A percentile compares a stretch with the other conserved stretches of the same genome.
Evolutionary conservation across 1,140 invertebrate genomes (phyloP).

Genomic region (Periplaneta americana): DNA sequence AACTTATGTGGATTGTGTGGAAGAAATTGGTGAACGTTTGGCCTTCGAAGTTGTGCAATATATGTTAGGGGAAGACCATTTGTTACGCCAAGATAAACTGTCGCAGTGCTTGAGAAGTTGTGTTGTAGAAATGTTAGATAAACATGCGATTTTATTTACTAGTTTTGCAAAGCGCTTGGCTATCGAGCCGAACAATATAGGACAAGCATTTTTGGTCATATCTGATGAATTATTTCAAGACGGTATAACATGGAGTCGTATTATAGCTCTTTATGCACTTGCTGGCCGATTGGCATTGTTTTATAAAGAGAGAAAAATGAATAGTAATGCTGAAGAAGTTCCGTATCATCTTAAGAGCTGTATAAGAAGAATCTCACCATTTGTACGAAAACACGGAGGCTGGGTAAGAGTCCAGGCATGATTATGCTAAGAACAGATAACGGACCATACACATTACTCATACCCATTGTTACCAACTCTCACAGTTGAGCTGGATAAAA

Average conservation of each 20-base stretch:
- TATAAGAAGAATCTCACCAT: background rate
- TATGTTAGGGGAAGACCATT: background rate
- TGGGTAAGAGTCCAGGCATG: background rate
- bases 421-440: too few species aligned
- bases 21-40: background rate
- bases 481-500: too few species aligned
- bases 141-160: constrained; percentile 52
- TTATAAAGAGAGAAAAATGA: constrained; percentile 43
- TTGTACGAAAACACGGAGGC: background rate
- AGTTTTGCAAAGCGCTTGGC: constrained; percentile 53
- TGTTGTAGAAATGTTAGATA: constrained; percentile 45
- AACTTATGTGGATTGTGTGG: background rate
- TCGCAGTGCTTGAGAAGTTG: constrained; percentile 34
- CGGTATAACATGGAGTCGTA: constrained; percentile 51
- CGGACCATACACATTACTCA: too few species aligned
- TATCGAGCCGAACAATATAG: constrained; percentile 44
- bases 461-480: too few species aligned
- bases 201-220: constrained; percentile 48
- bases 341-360: constrained; percentile 25
- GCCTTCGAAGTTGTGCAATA: background rate
- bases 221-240: constrained; percentile 54
- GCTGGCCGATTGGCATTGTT: constrained; percentile 48
- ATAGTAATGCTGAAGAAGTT: constrained; percentile 36
- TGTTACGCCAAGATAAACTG: background rate
- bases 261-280: constrained; percentile 55